Base-by-base conservation (phyloP, 2,797 vertebrate species). In the Parauchenoglanis ngamensis region DNA sequence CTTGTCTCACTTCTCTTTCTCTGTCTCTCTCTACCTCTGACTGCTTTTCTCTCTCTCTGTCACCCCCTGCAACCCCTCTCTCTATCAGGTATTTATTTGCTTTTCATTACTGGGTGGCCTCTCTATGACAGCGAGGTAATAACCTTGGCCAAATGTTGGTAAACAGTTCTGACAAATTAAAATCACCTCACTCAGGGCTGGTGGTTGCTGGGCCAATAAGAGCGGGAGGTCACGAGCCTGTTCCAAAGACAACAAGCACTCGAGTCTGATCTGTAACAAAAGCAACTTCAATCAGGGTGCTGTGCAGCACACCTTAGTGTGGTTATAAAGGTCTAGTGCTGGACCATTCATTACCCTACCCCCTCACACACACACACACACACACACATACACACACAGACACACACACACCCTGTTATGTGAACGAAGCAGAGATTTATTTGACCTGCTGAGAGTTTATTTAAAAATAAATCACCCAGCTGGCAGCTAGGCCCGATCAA, bases 121-220 rank as follows among this genome's bases (percentile, higher is more conserved):
- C 93, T 93, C 94, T 79, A 90, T 94, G 95, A 95, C 94, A 95
- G 86, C 90, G 88, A 92, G 90, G 94, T 96, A 96, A 96, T 96
- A 95, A 95, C 94, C 94, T 95, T 93, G 93, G 93, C 94, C 93
- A 93, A 89, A 90, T 91, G 88, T 89, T 91, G 86, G 87, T 95
- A 96, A 96, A 96, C 95, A 96, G 94, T 95, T 96, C 95, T 96
- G 95, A 96, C 94, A 96, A 96, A 96, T 96, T 95, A 96, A 95
- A 96, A 96, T 95, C 93, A 94, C 94, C 93, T 92, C 92, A 92
- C 94, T 94, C 91, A 93, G 94, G 92, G 93, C 90, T 92, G 90
- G 76, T 46, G 86, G 83, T 68, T 73, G 68, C 86, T 90, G 88
- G 84, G 79, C 83, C 83, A 87, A 84, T 87, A 87, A 57, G 75